phyloP scores from a whole-genome alignment of 2,888 invertebrate genomes.

The Polyploca ridens region DNA sequence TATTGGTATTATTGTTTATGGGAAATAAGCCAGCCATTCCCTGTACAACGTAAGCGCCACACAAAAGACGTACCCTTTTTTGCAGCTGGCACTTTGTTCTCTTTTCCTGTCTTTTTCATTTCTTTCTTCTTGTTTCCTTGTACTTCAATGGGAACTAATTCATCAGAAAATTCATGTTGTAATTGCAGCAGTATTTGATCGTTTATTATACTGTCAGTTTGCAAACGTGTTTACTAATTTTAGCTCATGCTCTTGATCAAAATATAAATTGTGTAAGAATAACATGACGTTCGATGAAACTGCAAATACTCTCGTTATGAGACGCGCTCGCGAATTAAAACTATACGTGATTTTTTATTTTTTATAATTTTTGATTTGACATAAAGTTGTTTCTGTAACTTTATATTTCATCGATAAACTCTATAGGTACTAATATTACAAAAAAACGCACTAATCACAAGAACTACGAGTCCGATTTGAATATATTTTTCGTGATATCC shows the following conservation, averaged over 20 bases:
- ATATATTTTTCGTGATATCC: no score
- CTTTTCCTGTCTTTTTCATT: constrained; percentile 72
- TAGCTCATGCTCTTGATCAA: constrained; percentile 8
- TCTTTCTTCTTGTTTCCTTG: constrained; percentile 71
- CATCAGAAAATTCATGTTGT: constrained; percentile 24
- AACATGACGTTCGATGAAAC: constrained; percentile 4
- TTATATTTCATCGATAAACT: background rate
- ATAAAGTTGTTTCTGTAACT: background rate
- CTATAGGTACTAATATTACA: no score
- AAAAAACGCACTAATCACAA: no score
- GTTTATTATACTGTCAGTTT: background rate
- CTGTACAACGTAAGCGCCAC: constrained; percentile 44
- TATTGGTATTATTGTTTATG: background rate
- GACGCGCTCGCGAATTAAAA: background rate
- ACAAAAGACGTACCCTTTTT: constrained; percentile 75
- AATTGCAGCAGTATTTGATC: background rate
- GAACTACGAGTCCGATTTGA: no score
- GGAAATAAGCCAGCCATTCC: constrained; percentile 24
- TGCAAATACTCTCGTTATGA: background rate
- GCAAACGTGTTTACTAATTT: background rate
- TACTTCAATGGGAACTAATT: constrained; percentile 64
- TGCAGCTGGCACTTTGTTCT: constrained; percentile 64
- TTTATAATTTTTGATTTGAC: background rate
- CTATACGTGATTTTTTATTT: background rate
- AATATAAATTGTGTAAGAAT: background rate